Base-by-base conservation (phyloP, 2,888 invertebrate genomes). In the Sinopyrophorus schimmeli region DNA sequence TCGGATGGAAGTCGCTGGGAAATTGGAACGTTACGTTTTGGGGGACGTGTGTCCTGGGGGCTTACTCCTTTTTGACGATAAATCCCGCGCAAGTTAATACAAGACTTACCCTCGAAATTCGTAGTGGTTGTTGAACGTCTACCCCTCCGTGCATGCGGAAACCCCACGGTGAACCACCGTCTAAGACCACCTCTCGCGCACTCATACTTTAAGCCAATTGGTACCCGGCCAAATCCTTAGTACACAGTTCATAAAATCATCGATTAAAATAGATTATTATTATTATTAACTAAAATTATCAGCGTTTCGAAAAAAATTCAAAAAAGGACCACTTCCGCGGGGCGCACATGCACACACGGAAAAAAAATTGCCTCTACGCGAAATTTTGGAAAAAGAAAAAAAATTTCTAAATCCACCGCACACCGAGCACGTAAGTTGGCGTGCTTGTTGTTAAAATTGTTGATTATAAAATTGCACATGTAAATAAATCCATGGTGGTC, bases 121-220 rank as follows among this genome's bases (percentile, higher is more conserved):
- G 81, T 52, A 91, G 78, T 49, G 87, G 87, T 72, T 86, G 86
- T 68, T 85, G 83, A 63, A 82, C 81, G 75, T 91, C 90, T 64
- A 78, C 81, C 56, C 91, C 91, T 57, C 91, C 91, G 73, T 88
- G 86, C 84, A 91, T 86, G 59, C 91, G 84, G 77, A 92, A 91
- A 66, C 91, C 91, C 92, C 91, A 91, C 61, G 91, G 91, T 71
- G 87, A 83, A 56, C 90, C 90, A 61, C 90, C 91, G 68, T 83
- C 80, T 70, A 91, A 77, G 69, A 83, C 80, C 72, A 90, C 86
- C 76, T 84, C 83, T 64, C 83, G 77, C 59, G 84, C 77, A 67
- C 82, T 82, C 87, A 87, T 87, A 38, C 35, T 27, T 37, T 37
- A 18, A 40, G 38, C 54, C 54, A 57, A 46, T 54, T 59, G 57